Evolutionary conservation across 1,140 invertebrate genomes (phyloP).

Genomic region (Rhizoglyphus robini): DNA sequence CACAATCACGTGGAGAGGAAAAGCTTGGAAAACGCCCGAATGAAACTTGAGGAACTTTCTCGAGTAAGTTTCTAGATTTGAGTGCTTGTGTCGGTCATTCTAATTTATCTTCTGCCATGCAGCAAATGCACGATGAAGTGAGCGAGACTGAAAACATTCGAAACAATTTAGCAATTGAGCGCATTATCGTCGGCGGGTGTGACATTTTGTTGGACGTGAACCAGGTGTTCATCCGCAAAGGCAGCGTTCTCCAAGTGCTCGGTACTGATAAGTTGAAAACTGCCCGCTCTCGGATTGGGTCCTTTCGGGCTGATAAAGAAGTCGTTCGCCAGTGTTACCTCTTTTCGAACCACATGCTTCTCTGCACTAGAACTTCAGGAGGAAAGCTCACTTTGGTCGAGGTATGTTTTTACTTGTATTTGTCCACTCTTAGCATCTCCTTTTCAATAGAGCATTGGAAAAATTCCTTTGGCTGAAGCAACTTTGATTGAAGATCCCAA

Average conservation of each 20-base stretch:
- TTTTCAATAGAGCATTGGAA: constrained; percentile 46
- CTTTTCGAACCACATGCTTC: constrained; percentile 71
- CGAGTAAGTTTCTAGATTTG: constrained; percentile 36
- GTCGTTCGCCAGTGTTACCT: constrained; percentile 64
- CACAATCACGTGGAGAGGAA: constrained; percentile 87
- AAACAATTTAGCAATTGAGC: constrained; percentile 79
- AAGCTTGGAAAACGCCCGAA: constrained; percentile 69
- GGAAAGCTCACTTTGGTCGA: constrained; percentile 71
- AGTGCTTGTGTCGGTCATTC: not conserved
- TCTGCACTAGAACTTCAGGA: constrained; percentile 63
- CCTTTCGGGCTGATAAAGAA: constrained; percentile 56
- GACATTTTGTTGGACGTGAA: constrained; percentile 86
- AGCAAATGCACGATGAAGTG: constrained; percentile 70
- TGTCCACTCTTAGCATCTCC: too few relatives aligned
- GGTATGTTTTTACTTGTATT: constrained; percentile 30
- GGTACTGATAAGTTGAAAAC: constrained; percentile 40
- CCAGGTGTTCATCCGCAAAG: constrained; percentile 67
- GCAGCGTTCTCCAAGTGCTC: constrained; percentile 33
- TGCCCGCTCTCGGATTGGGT: constrained; percentile 43
- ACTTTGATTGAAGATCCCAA: constrained; percentile 58
- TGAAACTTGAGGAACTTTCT: constrained; percentile 75
- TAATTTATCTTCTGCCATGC: not conserved
- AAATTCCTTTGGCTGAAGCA: constrained; percentile 67
- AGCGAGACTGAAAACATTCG: constrained; percentile 86
- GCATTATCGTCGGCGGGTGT: constrained; percentile 89